phyloP scores from a whole-genome alignment of 2,888 invertebrate genomes.

The Hyalella azteca region DNA sequence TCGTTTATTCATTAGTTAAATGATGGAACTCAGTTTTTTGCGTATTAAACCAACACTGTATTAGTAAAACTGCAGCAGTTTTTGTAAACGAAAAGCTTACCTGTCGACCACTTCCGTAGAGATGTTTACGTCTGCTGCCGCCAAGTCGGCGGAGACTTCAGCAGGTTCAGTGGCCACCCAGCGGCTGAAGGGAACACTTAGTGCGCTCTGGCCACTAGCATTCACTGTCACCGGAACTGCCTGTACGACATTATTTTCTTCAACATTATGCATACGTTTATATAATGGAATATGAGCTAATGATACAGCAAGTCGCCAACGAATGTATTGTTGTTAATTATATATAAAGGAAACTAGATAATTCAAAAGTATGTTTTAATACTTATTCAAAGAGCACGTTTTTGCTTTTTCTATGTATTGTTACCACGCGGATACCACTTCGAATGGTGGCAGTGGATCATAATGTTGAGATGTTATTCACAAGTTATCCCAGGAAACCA shows the following conservation, averaged over 20 bases:
- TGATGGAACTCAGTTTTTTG: background rate
- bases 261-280: background rate
- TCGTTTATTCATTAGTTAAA: background rate
- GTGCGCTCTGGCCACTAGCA: conserved; percentile 45
- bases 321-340: background rate
- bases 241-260: background rate
- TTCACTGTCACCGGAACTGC: conserved; percentile 47
- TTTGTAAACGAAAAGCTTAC: conserved; percentile 35
- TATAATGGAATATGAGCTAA: background rate
- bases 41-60: too few species aligned
- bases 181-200: conserved; percentile 49
- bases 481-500: background rate
- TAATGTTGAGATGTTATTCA: background rate
- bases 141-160: background rate
- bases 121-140: background rate
- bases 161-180: conserved; percentile 54
- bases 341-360: background rate
- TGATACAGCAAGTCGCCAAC: background rate
- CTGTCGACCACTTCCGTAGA: background rate
- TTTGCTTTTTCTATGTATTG: background rate
- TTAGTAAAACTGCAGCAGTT: too few species aligned
- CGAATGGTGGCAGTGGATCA: background rate
- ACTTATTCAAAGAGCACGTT: background rate
- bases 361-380: background rate
- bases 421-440: background rate